Evolutionary conservation across 2,797 vertebrate species (phyloP).

Genomic region (Eurystomus glaucurus): DNA sequence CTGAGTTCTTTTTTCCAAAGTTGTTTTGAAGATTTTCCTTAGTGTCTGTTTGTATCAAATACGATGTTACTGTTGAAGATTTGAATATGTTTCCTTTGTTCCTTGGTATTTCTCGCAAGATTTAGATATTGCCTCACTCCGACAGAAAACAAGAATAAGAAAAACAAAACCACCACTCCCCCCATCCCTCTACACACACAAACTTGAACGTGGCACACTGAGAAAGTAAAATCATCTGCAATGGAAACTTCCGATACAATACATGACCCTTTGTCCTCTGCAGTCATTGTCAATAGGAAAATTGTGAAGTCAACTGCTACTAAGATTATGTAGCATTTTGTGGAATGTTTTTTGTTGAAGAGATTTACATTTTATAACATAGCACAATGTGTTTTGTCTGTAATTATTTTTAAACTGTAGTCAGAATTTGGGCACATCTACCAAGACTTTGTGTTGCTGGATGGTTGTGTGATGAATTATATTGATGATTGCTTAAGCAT

Average conservation of each 20-base stretch:
- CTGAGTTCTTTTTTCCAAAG: not conserved
- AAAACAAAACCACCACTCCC: rapidly evolving
- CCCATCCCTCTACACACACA: no score
- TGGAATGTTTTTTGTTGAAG: not conserved
- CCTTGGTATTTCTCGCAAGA: not conserved
- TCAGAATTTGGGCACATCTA: not conserved
- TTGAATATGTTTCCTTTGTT: not conserved
- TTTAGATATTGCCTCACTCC: not conserved
- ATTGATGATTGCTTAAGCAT: not conserved
- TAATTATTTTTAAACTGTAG: not conserved
- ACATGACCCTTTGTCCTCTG: not conserved
- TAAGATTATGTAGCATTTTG: not conserved
- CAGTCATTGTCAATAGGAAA: not conserved
- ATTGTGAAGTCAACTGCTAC: not conserved
- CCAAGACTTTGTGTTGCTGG: not conserved
- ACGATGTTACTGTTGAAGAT: not conserved
- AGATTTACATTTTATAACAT: not conserved
- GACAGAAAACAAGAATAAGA: not conserved
- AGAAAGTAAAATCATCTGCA: not conserved
- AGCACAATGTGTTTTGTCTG: not conserved
- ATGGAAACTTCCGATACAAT: not conserved
- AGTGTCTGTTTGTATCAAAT: not conserved
- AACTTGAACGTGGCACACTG: no score
- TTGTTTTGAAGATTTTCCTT: not conserved
- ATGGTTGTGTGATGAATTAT: not conserved